Conservation (phyloP, 2,113 vertebrate genomes). For the Campylomormyrus numenius region DNA sequence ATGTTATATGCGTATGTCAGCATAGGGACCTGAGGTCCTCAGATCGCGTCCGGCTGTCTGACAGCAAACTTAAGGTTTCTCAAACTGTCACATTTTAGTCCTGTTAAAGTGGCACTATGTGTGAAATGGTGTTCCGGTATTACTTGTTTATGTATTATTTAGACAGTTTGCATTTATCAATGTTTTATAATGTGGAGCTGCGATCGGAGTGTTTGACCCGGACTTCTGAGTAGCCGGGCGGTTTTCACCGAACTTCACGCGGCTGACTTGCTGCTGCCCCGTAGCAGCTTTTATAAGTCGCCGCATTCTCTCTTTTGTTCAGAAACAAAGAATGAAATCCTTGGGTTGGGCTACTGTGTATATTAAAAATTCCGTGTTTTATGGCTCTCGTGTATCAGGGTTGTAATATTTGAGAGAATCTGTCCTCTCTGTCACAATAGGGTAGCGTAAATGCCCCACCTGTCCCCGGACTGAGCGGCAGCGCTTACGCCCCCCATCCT, state of each 20-base stretch:
- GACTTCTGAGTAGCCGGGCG: background rate
- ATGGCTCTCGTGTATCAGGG: background rate
- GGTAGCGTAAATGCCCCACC: background rate
- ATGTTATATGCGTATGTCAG: background rate
- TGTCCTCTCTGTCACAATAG: background rate
- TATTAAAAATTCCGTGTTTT: background rate
- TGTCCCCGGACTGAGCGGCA: background rate
- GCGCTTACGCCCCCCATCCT: background rate
- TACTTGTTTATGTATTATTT: background rate
- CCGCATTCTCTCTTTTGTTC: background rate
- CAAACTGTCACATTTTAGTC: background rate
- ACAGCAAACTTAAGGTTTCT: background rate
- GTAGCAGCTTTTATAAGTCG: background rate
- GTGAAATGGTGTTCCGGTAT: background rate
- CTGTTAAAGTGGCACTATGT: background rate
- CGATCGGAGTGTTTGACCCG: background rate
- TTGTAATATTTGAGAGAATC: background rate
- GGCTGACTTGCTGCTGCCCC: background rate
- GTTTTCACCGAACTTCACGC: background rate
- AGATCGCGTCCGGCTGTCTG: background rate
- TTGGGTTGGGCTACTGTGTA: background rate
- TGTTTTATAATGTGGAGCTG: background rate
- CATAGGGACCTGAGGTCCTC: background rate
- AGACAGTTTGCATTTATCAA: background rate
- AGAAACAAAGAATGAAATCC: background rate